Evolutionary conservation across 1,140 invertebrate species (phyloP).

Genomic region (Patella vulgata): DNA sequence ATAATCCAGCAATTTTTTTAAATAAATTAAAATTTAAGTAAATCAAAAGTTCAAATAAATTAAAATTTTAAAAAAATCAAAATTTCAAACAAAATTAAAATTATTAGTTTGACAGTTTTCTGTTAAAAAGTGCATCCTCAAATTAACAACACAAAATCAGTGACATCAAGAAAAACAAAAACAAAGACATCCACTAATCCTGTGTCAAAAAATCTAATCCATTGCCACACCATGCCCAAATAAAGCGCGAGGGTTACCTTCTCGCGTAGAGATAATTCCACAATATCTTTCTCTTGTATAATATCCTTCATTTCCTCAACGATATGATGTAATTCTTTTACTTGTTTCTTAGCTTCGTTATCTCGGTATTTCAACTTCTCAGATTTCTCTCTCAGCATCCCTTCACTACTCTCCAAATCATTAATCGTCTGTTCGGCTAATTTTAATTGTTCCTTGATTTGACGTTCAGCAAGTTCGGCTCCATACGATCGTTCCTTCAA

Average conservation of each 20-base stretch:
- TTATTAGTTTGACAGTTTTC: no score
- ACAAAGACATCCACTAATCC: no score
- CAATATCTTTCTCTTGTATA: slow-evolving; percentile 52
- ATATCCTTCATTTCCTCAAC: slow-evolving; percentile 53
- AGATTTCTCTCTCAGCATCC: slow-evolving; percentile 42
- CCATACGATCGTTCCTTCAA: slow-evolving; percentile 48
- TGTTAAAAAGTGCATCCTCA: no score
- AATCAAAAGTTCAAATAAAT: no score
- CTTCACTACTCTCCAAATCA: slow-evolving; percentile 53
- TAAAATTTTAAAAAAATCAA: no score
- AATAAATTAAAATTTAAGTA: no score
- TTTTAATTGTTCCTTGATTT: slow-evolving; percentile 50
- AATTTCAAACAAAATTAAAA: no score
- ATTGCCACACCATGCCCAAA: slow-evolving; percentile 17
- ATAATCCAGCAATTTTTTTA: no score
- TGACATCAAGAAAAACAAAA: no score
- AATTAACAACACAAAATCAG: no score
- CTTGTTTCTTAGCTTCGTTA: slow-evolving; percentile 40
- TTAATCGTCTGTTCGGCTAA: slow-evolving; percentile 53
- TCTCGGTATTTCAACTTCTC: slow-evolving; percentile 41
- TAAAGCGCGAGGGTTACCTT: slow-evolving; percentile 45
- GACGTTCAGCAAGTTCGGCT: slow-evolving; percentile 47
- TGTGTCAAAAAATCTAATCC: no score
- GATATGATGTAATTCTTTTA: slow-evolving; percentile 41
- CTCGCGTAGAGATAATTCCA: slow-evolving; percentile 48